These are phyloP conservation scores for Aythya baeri DNA, from an alignment of 2,113 vertebrate species.

Conservation along the genomic window DNA sequence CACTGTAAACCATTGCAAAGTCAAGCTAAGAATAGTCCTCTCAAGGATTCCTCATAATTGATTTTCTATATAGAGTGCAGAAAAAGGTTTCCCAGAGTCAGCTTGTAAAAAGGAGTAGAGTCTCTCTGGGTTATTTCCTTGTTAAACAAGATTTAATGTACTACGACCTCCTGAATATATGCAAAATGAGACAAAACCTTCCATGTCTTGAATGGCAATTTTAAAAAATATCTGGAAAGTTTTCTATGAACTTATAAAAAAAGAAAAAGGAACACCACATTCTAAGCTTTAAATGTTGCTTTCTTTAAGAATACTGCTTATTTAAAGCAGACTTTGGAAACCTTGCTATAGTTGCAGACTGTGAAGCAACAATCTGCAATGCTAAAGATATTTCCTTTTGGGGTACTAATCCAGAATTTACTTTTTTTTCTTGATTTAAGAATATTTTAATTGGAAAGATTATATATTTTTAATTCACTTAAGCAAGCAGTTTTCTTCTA, in stretches of 20 bases:
- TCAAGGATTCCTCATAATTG: neutral
- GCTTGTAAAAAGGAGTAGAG: neutral
- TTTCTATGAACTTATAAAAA: neutral
- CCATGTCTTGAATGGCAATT: neutral
- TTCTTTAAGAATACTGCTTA: constrained; percentile 28
- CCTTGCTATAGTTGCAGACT: constrained; percentile 4
- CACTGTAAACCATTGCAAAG: neutral
- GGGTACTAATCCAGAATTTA: constrained; percentile 17
- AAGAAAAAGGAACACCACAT: neutral
- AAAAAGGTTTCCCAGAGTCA: neutral
- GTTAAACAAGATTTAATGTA: neutral
- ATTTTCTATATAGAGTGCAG: neutral
- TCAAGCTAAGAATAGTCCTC: neutral
- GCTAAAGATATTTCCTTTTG: constrained; percentile 53
- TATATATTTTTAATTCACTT: constrained; percentile 1
- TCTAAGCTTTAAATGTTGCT: neutral
- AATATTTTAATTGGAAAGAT: constrained; percentile 63
- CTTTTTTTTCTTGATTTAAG: neutral
- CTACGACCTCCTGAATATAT: neutral
- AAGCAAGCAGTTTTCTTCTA: constrained; percentile 16
- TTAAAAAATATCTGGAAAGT: neutral
- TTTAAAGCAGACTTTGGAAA: constrained; percentile 59
- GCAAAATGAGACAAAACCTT: neutral
- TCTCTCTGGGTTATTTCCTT: neutral
- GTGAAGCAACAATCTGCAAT: constrained; percentile 40